These are phyloP conservation scores for Papilio polytes DNA, from an alignment of 1,140 invertebrate species.

Conservation along the genomic window DNA sequence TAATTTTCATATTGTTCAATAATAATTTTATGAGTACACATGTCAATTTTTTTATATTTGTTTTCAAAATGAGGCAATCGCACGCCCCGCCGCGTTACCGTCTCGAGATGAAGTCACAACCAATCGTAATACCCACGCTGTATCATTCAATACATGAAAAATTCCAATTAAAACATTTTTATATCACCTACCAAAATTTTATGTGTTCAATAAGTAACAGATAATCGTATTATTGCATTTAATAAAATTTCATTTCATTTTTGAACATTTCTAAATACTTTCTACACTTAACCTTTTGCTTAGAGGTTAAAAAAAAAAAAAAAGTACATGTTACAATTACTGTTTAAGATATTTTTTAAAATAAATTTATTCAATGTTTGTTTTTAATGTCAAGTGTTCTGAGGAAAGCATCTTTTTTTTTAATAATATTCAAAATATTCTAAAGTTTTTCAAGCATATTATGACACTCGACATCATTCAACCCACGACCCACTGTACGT, in stretches of 20 bases:
- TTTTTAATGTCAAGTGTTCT: too few relatives aligned
- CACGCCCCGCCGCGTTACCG: neutral
- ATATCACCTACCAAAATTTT: constrained; percentile 13
- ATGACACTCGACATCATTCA: too few relatives aligned
- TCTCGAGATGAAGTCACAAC: neutral
- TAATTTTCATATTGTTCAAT: neutral
- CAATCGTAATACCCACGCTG: constrained; percentile 4
- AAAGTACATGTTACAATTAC: neutral
- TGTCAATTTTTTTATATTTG: neutral
- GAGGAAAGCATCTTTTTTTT: too few relatives aligned
- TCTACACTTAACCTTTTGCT: neutral
- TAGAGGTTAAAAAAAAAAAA: neutral
- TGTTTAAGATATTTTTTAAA: too few relatives aligned
- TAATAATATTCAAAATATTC: neutral
- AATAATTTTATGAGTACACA: too few relatives aligned
- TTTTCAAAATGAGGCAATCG: neutral
- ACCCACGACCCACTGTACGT: neutral
- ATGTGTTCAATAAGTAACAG: constrained; percentile 6
- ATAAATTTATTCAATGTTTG: too few relatives aligned
- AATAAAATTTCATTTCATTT: constrained; percentile 2
- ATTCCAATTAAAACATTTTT: constrained; percentile 5
- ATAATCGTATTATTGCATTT: neutral
- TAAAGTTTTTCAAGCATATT: too few relatives aligned
- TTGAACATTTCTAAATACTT: neutral
- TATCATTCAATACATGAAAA: neutral